phyloP scores from a whole-genome alignment of 1,140 invertebrate species.

The Tetramorium parvispinum region DNA sequence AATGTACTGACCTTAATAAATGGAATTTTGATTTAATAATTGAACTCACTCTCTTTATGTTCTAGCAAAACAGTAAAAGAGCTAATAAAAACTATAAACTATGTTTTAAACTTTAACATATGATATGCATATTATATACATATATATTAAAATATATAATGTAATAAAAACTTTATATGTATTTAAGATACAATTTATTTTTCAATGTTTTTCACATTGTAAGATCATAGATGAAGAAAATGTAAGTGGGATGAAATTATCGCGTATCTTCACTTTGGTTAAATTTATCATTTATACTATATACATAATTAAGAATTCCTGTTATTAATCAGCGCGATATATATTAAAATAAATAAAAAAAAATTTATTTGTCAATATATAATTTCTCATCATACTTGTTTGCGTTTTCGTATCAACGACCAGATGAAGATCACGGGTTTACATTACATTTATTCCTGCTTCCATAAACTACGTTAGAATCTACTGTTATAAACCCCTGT shows the following conservation, averaged over 20 bases:
- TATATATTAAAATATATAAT: background rate
- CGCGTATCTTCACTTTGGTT: background rate
- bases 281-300: background rate
- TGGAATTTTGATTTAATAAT: background rate
- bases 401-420: background rate
- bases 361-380: background rate
- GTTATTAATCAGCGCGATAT: background rate
- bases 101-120: background rate
- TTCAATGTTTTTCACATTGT: background rate
- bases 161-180: background rate
- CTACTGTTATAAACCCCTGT: slow-evolving; percentile 7
- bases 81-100: background rate
- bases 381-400: slow-evolving; percentile 29
- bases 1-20: background rate
- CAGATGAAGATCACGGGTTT: slow-evolving; percentile 4
- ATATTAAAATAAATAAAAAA: background rate
- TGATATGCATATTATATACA: background rate
- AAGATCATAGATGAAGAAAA: background rate
- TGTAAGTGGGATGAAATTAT: background rate
- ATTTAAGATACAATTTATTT: background rate
- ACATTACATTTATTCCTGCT: slow-evolving; percentile 53
- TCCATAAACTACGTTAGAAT: background rate
- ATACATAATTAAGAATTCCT: background rate
- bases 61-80: background rate
- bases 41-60: background rate